These are phyloP conservation scores for Anoplius nigerrimus DNA, from an alignment of 2,888 invertebrate species.

Conservation along the genomic window DNA sequence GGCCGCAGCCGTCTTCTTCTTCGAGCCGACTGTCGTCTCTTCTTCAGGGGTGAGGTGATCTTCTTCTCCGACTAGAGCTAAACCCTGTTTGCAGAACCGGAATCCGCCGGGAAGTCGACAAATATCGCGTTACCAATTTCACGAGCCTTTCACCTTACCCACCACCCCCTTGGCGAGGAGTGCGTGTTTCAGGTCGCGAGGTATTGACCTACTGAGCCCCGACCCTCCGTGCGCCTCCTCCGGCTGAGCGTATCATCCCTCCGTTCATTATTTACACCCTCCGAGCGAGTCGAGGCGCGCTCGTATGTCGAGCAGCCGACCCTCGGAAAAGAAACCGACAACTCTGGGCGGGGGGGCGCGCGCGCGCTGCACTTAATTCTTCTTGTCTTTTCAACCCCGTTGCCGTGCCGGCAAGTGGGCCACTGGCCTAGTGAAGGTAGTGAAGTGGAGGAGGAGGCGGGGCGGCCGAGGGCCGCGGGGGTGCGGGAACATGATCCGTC, in stretches of 20 bases:
- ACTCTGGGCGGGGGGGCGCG: conserved; percentile 32
- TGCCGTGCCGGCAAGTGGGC: conserved; percentile 60
- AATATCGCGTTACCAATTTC: conserved; percentile 55
- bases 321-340: conserved; percentile 45
- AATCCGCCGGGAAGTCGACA: conserved; percentile 39
- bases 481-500: conserved; percentile 19
- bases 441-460: conserved; percentile 24
- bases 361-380: conserved; percentile 54
- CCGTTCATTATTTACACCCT: conserved; percentile 71
- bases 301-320: conserved; percentile 56
- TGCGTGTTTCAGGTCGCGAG: conserved; percentile 48
- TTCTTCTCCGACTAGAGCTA: conserved; percentile 14
- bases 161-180: conserved; percentile 16
- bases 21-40: background rate
- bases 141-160: background rate
- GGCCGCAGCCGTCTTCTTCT: background rate
- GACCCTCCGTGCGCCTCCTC: conserved; percentile 52
- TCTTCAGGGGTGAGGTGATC: no score
- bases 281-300: conserved; percentile 44
- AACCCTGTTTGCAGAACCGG: conserved; percentile 45
- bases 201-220: conserved; percentile 68
- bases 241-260: conserved; percentile 59
- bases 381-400: conserved; percentile 58
- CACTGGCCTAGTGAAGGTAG: conserved; percentile 63
- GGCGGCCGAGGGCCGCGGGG: conserved; percentile 32